These are phyloP conservation scores for Echinometra lucunter DNA, from an alignment of 53 echinoderm and acorn worm species.

Conservation along the genomic window DNA sequence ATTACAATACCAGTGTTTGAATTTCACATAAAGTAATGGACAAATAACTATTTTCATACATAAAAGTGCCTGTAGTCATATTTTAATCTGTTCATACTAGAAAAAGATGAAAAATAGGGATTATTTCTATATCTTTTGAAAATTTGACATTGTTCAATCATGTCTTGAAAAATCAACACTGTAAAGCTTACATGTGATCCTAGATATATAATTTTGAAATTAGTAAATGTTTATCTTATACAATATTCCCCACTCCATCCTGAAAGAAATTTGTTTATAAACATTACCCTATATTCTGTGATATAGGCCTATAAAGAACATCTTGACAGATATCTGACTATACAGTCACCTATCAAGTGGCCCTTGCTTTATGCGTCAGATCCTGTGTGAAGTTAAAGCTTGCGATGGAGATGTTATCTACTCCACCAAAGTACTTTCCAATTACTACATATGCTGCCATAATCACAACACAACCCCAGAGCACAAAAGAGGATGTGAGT, in stretches of 20 bases:
- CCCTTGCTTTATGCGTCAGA: constrained; percentile 56
- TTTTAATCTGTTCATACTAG: background rate
- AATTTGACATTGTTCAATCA: too few species aligned
- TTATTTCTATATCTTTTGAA: too few species aligned
- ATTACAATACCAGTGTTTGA: constrained; percentile 2
- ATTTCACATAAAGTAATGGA: background rate
- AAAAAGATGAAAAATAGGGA: background rate
- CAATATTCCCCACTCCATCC: background rate
- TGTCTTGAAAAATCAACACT: too few species aligned
- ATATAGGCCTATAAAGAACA: background rate
- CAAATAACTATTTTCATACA: background rate
- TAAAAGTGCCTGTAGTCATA: background rate
- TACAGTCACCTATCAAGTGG: constrained; percentile 31
- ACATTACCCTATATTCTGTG: background rate
- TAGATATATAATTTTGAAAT: background rate
- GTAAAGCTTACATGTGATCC: background rate
- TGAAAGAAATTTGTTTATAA: background rate
- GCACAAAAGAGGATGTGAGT: constrained; percentile 24
- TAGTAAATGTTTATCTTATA: background rate
- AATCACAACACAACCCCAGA: constrained; percentile 1
- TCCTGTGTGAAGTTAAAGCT: constrained; percentile 68
- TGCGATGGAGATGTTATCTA: constrained; percentile 52
- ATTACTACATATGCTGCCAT: constrained; percentile 31
- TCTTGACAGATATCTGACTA: background rate
- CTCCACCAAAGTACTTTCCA: constrained; percentile 67